phyloP scores from a whole-genome alignment of 1,140 invertebrate genomes.

The Megathymus violae region DNA sequence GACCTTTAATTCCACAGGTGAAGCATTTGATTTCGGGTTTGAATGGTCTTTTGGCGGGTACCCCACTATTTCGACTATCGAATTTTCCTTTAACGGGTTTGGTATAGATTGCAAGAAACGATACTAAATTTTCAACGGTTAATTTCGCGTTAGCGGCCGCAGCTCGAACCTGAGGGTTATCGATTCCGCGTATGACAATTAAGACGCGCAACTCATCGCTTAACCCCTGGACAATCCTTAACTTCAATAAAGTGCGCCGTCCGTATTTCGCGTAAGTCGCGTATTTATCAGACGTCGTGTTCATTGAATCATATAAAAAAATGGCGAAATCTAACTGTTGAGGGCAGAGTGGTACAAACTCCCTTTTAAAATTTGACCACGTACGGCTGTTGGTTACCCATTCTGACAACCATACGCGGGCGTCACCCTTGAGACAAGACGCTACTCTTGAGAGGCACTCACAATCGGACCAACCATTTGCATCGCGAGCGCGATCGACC shows the following conservation, averaged over 20 bases:
- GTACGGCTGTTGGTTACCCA: slow-evolving; percentile 36
- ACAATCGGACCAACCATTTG: slow-evolving; percentile 34
- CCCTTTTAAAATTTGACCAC: slow-evolving; percentile 37
- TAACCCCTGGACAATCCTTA: slow-evolving; percentile 34
- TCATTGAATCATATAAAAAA: slow-evolving; percentile 37
- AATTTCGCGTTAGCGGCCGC: slow-evolving; percentile 37
- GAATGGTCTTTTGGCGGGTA: background rate
- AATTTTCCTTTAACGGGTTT: slow-evolving; percentile 2
- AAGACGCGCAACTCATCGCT: slow-evolving; percentile 34
- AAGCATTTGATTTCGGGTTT: background rate
- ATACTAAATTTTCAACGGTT: slow-evolving; percentile 29
- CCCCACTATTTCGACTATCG: background rate
- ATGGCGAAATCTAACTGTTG: slow-evolving; percentile 32
- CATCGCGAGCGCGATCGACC: slow-evolving; percentile 27
- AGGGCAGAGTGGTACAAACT: slow-evolving; percentile 38
- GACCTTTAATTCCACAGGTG: background rate
- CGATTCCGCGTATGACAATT: slow-evolving; percentile 37
- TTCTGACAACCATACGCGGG: slow-evolving; percentile 35
- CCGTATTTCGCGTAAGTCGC: slow-evolving; percentile 36
- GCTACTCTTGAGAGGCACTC: slow-evolving; percentile 41
- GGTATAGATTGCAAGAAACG: slow-evolving; percentile 36
- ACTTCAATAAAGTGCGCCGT: slow-evolving; percentile 33
- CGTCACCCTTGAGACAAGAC: slow-evolving; percentile 38
- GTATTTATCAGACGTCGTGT: slow-evolving; percentile 32
- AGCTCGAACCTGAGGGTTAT: slow-evolving; percentile 33